These are phyloP conservation scores for Mastigias papua DNA, from an alignment of 30 jellyfish, hydroid and myxozoan species.

Conservation along the genomic window DNA sequence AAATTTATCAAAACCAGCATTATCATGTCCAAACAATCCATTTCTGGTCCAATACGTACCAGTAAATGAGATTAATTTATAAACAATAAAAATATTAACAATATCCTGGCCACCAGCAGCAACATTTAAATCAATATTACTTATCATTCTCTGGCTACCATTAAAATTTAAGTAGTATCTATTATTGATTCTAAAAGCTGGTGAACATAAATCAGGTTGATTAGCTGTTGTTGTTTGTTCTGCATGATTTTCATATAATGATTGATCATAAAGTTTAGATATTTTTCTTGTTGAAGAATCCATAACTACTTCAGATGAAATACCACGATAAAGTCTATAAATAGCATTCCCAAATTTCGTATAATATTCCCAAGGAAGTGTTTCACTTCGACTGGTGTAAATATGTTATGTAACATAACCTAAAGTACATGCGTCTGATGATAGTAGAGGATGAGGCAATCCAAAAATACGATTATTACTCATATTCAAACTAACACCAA, in stretches of 20 bases:
- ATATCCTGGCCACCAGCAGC: conserved; percentile 46
- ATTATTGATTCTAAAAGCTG: conserved; percentile 33
- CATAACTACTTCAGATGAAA: conserved; percentile 36
- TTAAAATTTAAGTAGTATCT: conserved; percentile 36
- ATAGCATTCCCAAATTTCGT: conserved; percentile 57
- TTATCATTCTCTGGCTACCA: conserved; percentile 56
- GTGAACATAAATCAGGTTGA: conserved; percentile 39
- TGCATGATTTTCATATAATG: conserved; percentile 47
- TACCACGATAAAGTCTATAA: conserved; percentile 32
- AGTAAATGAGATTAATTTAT: conserved; percentile 11
- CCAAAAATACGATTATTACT: conserved; percentile 21
- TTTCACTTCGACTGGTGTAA: conserved; percentile 21
- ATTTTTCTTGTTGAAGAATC: conserved; percentile 61
- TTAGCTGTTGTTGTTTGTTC: conserved; percentile 54
- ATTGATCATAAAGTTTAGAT: conserved; percentile 45
- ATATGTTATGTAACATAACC: conserved; percentile 6
- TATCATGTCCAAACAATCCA: conserved; percentile 67
- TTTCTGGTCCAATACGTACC: conserved; percentile 40
- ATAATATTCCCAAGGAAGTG: conserved; percentile 51
- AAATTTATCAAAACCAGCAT: conserved; percentile 42
- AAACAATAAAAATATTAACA: conserved; percentile 33
- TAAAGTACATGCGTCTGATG: not conserved
- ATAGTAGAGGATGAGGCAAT: conserved; percentile 1
- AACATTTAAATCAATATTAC: conserved; percentile 45
- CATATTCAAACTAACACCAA: conserved; percentile 10